Evolutionary conservation across 2,113 vertebrate genomes (phyloP), one percentile per base, ranked within the genome.

Genomic region (Platichthys flesus): DNA sequence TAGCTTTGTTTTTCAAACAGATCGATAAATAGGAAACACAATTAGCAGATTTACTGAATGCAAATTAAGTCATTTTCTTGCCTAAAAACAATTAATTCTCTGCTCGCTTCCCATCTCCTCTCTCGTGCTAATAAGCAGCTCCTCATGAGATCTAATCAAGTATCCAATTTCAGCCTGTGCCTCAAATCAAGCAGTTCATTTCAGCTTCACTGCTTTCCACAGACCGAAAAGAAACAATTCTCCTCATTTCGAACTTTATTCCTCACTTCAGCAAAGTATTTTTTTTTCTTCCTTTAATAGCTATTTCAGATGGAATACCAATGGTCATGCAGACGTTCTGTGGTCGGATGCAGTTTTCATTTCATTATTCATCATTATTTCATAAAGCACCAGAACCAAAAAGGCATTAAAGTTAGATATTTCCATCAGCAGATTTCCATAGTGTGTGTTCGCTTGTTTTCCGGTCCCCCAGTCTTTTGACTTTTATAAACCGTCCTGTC

Each of bases 141-240:
- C 63, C 68, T 40, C 59, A 23, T 78, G 59, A 75, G 58, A 74
- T 76, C 60, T 79, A 79, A 76, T 77, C 51, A 76, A 71, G 70
- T 45, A 78, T 78, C 78, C 63, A 69, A 51, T 76, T 77, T 28
- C 58, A 42, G 4, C 14, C 31, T 40, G 20, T 67, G 71, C 47
- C 31, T 71, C 54, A 62, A 81, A 74, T 83, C 52, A 69, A 58
- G 54, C 16, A 31, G 60, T 71, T 80, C 37, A 64, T 67, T 76
- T 35, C 67, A 40, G 10, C 57, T 64, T 63, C 3, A 23, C 20
- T 63, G 56, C 57, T 59, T 75, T 58, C 52, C 20, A 62, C 21
- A 70, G 37, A 49, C n/a, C 9, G 60, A 67, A 47, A 16, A 57
- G 24, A 66, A 55, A 66, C 13, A 21, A 4, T 52, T 56, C 14